Percentiles rank a stretch among this genome's conserved stretches.
These are phyloP conservation scores for Laothoe populi DNA, from an alignment of 2,888 invertebrate genomes.

Conservation along the genomic window DNA sequence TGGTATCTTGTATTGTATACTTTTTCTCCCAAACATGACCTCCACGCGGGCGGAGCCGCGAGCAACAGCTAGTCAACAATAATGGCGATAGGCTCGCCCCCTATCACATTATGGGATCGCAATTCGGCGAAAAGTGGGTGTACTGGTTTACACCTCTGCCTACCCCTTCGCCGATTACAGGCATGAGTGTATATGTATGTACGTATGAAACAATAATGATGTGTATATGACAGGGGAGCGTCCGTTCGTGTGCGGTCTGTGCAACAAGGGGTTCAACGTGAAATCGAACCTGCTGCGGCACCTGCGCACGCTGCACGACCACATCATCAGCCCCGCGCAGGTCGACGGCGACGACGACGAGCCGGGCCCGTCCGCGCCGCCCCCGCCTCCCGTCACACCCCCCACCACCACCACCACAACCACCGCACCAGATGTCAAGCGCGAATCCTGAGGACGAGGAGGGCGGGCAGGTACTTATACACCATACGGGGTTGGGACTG, in stretches of 20 bases:
- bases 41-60: too few species aligned
- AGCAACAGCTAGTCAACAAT: too few species aligned
- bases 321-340: conserved; percentile 74
- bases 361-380: conserved; percentile 46
- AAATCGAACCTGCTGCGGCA: conserved; percentile 91
- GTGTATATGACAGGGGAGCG: conserved; percentile 82
- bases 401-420: background rate
- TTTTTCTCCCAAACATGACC: too few species aligned
- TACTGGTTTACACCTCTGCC: too few species aligned
- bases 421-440: conserved; percentile 54
- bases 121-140: too few species aligned
- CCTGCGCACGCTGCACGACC: conserved; percentile 90
- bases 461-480: conserved; percentile 68
- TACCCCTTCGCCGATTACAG: too few species aligned
- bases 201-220: too few species aligned
- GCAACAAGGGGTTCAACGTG: conserved; percentile 92
- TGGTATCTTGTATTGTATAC: too few species aligned
- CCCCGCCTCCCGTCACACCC: background rate
- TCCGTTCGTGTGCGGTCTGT: conserved; percentile 89
- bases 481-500: too few species aligned
- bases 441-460: conserved; percentile 77
- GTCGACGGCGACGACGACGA: conserved; percentile 55
- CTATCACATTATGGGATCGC: too few species aligned
- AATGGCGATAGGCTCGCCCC: too few species aligned
- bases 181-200: too few species aligned